Conservation (phyloP, 2,113 vertebrate species). For the Urocolius indicus region DNA sequence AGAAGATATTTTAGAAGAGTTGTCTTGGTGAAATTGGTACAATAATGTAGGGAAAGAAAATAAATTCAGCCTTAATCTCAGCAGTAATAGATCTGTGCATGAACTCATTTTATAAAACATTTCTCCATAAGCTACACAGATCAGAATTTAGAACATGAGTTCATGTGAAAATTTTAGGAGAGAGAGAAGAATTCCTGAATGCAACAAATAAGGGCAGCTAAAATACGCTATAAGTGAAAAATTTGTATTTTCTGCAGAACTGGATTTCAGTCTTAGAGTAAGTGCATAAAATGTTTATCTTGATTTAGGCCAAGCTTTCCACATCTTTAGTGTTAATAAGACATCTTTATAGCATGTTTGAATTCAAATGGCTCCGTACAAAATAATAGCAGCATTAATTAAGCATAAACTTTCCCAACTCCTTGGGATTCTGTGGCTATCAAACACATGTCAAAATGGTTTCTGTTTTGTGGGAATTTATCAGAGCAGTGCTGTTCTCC, state of each 20-base stretch:
- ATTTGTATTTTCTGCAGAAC: not conserved
- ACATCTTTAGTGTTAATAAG: constrained; percentile 48
- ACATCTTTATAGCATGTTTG: constrained; percentile 32
- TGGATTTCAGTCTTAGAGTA: not conserved
- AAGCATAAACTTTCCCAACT: constrained; percentile 35
- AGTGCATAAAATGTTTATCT: constrained; percentile 28
- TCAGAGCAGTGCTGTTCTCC: not conserved
- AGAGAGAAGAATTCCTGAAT: not conserved
- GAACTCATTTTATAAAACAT: not conserved
- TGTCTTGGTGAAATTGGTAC: not conserved
- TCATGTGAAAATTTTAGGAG: not conserved
- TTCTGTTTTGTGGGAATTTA: not conserved
- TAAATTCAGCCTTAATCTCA: not conserved
- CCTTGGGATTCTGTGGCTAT: not conserved
- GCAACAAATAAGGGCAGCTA: not conserved
- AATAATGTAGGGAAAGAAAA: not conserved
- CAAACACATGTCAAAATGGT: constrained; percentile 23
- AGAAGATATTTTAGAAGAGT: not conserved
- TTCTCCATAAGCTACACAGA: not conserved
- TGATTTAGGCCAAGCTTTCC: constrained; percentile 46
- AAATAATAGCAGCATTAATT: constrained; percentile 58
- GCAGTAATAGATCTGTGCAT: not conserved
- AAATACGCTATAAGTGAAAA: not conserved
- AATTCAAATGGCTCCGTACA: constrained; percentile 44
- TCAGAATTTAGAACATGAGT: not conserved